Conservation (phyloP, 2,888 invertebrate species). For the Ryuthela nishihirai region DNA sequence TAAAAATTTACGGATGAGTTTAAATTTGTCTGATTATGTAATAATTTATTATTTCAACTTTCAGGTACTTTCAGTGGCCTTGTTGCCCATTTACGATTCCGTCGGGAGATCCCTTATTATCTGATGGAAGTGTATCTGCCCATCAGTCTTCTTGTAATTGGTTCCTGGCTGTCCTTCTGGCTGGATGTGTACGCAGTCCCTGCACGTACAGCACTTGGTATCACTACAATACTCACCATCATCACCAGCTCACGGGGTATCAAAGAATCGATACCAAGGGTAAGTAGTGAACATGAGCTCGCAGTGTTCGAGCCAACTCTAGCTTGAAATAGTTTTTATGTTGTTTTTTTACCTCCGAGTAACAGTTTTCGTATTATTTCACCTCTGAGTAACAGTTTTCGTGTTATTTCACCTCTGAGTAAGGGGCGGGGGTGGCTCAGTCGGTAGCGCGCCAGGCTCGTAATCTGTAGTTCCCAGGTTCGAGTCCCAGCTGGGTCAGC, state of each 20-base stretch:
- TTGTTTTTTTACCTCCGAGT: no score
- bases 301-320: not conserved
- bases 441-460: no score
- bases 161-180: slow-evolving; percentile 37
- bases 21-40: no score
- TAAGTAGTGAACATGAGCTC: not conserved
- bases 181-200: slow-evolving; percentile 35
- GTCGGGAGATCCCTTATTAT: slow-evolving; percentile 32
- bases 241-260: slow-evolving; percentile 36
- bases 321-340: no score
- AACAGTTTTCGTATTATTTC: no score
- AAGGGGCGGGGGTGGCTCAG: no score
- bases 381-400: no score
- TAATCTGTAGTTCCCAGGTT: no score
- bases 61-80: slow-evolving; percentile 33
- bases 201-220: slow-evolving; percentile 29
- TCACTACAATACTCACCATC: slow-evolving; percentile 37
- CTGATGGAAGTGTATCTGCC: slow-evolving; percentile 36
- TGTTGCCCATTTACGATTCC: slow-evolving; percentile 27
- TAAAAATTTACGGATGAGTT: no score
- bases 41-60: no score
- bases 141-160: slow-evolving; percentile 30
- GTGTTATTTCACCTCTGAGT: no score
- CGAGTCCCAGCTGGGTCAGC: no score
- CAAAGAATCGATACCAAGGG: slow-evolving; percentile 37